Percentiles rank a stretch among this genome's conserved stretches.
Conservation (phyloP, 2,888 invertebrate species). For the Pogonocherus hispidulus region DNA sequence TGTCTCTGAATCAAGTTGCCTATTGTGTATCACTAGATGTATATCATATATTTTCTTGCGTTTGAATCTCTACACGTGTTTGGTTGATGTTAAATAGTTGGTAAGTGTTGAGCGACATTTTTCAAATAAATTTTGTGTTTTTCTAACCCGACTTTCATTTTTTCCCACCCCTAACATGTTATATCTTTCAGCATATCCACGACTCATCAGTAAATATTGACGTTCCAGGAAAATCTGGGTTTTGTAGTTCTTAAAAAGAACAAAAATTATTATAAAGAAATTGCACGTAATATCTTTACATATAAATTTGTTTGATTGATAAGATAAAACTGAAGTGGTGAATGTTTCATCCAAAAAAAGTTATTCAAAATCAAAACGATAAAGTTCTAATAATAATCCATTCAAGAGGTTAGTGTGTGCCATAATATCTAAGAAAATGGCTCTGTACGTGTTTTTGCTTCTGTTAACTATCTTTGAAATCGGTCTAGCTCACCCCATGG, state of each 20-base stretch:
- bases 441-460: background rate
- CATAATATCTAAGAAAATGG: background rate
- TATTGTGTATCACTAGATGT: constrained; percentile 3
- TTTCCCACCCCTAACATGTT: background rate
- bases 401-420: background rate
- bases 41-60: constrained; percentile 15
- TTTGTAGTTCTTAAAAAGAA: too few relatives aligned
- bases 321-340: background rate
- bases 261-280: too few relatives aligned
- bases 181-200: too few relatives aligned
- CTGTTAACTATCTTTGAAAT: background rate
- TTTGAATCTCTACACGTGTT: constrained; percentile 12
- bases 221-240: too few relatives aligned
- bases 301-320: too few relatives aligned
- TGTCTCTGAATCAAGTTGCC: background rate
- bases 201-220: too few relatives aligned
- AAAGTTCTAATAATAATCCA: background rate
- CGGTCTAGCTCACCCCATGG: background rate
- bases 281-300: too few relatives aligned
- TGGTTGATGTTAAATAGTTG: constrained; percentile 24
- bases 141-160: background rate
- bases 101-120: constrained; percentile 22
- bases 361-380: background rate
- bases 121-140: constrained; percentile 28
- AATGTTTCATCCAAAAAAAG: background rate